phyloP scores from a whole-genome alignment of 1,140 invertebrate species.

The Drosophila kanapiae region DNA sequence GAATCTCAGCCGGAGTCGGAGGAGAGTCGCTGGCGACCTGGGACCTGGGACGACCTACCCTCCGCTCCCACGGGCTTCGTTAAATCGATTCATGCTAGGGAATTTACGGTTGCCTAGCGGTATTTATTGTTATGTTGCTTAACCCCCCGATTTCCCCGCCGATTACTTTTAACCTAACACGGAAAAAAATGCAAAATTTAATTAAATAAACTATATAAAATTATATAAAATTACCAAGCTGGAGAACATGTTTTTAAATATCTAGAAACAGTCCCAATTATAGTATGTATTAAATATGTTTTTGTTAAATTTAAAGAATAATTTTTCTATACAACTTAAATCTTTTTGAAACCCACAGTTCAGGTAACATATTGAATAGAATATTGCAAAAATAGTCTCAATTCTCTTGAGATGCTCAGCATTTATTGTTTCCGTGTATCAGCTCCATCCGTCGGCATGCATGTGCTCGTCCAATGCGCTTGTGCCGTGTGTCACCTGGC shows the following conservation, averaged over 20 bases:
- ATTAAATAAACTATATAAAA: background rate
- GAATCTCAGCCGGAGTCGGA: conserved; percentile 40
- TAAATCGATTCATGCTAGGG: conserved; percentile 82
- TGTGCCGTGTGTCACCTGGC: conserved; percentile 53
- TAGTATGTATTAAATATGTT: too few species aligned
- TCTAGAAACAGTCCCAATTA: too few species aligned
- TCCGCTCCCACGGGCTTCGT: conserved; percentile 54
- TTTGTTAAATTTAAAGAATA: too few species aligned
- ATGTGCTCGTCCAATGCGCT: conserved; percentile 54
- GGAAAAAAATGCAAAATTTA: background rate
- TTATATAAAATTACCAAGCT: too few species aligned
- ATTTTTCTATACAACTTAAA: too few species aligned
- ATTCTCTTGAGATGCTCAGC: background rate
- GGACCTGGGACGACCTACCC: conserved; percentile 25
- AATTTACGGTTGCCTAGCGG: conserved; percentile 81
- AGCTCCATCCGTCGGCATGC: conserved; percentile 17
- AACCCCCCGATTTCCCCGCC: conserved; percentile 15
- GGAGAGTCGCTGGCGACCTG: conserved; percentile 38
- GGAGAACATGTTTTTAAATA: too few species aligned
- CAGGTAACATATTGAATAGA: too few species aligned
- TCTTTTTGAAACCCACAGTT: too few species aligned
- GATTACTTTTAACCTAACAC: conserved; percentile 13
- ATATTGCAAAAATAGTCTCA: background rate
- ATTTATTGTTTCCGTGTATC: background rate
- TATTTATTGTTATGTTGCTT: conserved; percentile 79